Conservation (phyloP, 1,140 invertebrate genomes). For the Scylla paramamosain region DNA sequence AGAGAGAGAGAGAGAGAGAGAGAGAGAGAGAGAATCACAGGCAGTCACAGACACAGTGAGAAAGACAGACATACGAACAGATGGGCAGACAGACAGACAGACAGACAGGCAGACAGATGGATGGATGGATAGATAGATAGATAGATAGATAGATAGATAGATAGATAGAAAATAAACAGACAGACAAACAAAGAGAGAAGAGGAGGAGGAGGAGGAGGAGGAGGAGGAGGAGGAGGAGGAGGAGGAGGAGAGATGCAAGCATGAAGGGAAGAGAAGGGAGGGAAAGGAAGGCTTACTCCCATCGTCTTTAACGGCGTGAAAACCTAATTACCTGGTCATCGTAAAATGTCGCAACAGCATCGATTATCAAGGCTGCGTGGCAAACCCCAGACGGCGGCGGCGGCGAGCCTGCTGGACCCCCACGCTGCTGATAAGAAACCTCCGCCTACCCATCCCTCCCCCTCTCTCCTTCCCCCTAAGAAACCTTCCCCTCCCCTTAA, state of each 20-base stretch:
- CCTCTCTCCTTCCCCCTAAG: background rate
- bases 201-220: background rate
- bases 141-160: background rate
- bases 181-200: background rate
- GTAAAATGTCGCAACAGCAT: constrained; percentile 52
- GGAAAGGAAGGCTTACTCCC: background rate
- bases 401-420: background rate
- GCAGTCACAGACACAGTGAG: too few relatives aligned
- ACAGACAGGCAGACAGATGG: background rate
- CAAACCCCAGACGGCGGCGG: background rate
- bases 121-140: background rate
- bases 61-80: too few relatives aligned
- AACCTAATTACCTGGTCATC: constrained; percentile 54
- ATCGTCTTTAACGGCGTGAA: constrained; percentile 50
- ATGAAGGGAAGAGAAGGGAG: background rate
- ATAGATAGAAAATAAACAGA: background rate
- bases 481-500: background rate
- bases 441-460: background rate
- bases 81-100: background rate
- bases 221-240: background rate
- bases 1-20: too few relatives aligned
- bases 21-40: background rate
- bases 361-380: constrained; percentile 30
- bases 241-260: background rate
- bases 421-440: background rate